phyloP scores from a whole-genome alignment of 2,888 invertebrate genomes.

The Agrotis exclamationis region DNA sequence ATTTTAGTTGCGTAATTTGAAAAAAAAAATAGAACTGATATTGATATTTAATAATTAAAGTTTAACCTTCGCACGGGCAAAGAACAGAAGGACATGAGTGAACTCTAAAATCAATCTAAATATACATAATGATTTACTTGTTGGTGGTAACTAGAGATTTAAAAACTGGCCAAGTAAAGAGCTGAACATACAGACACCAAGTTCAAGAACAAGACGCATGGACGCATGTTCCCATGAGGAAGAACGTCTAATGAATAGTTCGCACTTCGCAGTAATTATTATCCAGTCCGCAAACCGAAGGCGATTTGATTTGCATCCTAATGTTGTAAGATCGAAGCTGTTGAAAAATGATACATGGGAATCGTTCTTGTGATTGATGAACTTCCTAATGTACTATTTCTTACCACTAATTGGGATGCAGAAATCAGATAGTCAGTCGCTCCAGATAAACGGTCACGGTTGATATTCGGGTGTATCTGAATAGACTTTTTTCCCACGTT shows the following conservation, averaged over 20 bases:
- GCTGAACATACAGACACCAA: neutral
- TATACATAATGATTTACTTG: too few relatives aligned
- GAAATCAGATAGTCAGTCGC: too few relatives aligned
- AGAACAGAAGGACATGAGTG: neutral
- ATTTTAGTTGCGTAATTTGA: too few relatives aligned
- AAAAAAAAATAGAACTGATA: too few relatives aligned
- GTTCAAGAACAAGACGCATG: constrained; percentile 15
- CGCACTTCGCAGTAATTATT: constrained; percentile 40
- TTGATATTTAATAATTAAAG: neutral
- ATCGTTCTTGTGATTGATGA: too few relatives aligned
- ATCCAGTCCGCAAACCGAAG: constrained; percentile 31
- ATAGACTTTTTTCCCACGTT: too few relatives aligned
- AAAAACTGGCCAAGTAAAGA: neutral
- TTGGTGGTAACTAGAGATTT: neutral
- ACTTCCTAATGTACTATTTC: too few relatives aligned
- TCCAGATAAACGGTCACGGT: too few relatives aligned
- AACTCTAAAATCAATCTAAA: too few relatives aligned
- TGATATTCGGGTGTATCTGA: too few relatives aligned
- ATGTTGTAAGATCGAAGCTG: constrained; percentile 9
- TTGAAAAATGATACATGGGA: constrained; percentile 4
- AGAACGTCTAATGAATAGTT: constrained; percentile 48
- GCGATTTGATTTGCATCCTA: constrained; percentile 32
- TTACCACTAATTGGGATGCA: too few relatives aligned
- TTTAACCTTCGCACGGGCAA: neutral
- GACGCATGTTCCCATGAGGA: constrained; percentile 4